Evolutionary conservation across 2,888 invertebrate genomes (phyloP), one percentile per base, ranked within the genome.

Genomic region (Merodon equestris): DNA sequence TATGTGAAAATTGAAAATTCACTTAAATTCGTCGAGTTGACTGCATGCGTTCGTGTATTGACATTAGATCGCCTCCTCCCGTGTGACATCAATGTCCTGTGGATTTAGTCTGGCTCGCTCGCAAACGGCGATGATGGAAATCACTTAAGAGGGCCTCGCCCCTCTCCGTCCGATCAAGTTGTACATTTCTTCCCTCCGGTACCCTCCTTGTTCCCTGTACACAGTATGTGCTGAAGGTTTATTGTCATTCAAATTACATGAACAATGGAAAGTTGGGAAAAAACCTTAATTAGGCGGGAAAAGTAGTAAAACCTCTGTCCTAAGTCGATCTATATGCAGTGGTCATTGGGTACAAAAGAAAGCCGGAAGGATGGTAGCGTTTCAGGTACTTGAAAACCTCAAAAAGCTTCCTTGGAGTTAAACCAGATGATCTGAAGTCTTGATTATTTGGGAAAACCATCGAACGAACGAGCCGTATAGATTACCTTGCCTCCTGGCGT

Each of bases 101-200:
- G 54, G 73, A 61, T 68, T 66, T 18, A 17, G 15, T 50, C 45
- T 40, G n/a, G 40, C 40, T 3, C 40, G 40, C 9, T 40, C 40
- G 10, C 40, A 40, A 3, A 9, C 5, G 2, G 9, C 10, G 3
- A 10, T 3, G 40, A 40, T 10, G 9, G n/a, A 68, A 73, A 79
- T 68, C 73, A 79, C 73, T 79, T 79, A 73, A 73, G 19, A 67
- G 57, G 67, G 58, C 48, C 63, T 73, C 77, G 77, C 73, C 73
- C 58, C 63, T 70, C 14, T 44, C 9, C 45, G 27, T 13, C 34
- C 44, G 9, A n/a, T 12, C 14, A 19, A 47, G 17, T 13, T 54
- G 17, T 48, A 54, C 14, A 18, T n/a, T 48, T 44, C 66, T 73
- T 56, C 47, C 40, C 14, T 50, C 63, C 19, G 18, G n/a, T 40